A percentile compares a stretch with the other conserved stretches of the same genome.
Conservation (phyloP, 37 sponge, comb jelly and placozoan species). For the Dysidea cf. avara region DNA sequence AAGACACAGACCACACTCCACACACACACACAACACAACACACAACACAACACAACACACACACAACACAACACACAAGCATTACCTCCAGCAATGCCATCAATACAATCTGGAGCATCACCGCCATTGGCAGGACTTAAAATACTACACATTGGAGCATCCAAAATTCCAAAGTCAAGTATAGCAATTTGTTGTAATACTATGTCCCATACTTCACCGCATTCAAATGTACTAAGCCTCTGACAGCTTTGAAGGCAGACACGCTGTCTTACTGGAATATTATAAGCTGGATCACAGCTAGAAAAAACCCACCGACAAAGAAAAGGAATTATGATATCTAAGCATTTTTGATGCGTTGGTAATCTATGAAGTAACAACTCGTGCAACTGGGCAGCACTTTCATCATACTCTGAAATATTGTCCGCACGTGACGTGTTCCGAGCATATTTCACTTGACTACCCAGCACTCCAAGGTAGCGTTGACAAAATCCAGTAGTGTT, state of each 20-base stretch:
- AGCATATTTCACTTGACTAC: conserved; percentile 12
- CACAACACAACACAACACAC: too few relatives aligned
- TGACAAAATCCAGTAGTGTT: conserved; percentile 1
- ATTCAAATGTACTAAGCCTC: conserved; percentile 33
- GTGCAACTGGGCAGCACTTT: too few relatives aligned
- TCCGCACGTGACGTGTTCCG: not conserved
- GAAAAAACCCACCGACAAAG: conserved; percentile 69
- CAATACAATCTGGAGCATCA: conserved; percentile 55
- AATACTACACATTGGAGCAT: conserved; percentile 38
- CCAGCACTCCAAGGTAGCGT: not conserved
- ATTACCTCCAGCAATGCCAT: conserved; percentile 55
- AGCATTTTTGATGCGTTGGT: conserved; percentile 14
- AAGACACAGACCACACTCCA: not conserved
- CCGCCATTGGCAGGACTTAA: conserved; percentile 45
- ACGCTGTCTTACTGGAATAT: conserved; percentile 41
- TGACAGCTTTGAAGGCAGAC: conserved; percentile 56
- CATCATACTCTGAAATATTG: not conserved
- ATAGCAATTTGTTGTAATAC: not conserved
- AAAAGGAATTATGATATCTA: conserved; percentile 28
- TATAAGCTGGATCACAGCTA: conserved; percentile 62
- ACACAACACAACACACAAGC: too few relatives aligned
- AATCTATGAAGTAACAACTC: not conserved
- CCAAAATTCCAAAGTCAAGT: conserved; percentile 19
- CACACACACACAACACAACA: too few relatives aligned
- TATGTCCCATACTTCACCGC: conserved; percentile 26